Percentiles rank a stretch among this genome's conserved stretches.
These are phyloP conservation scores for Drosophila incognita DNA, from an alignment of 2,888 invertebrate species.

Conservation along the genomic window DNA sequence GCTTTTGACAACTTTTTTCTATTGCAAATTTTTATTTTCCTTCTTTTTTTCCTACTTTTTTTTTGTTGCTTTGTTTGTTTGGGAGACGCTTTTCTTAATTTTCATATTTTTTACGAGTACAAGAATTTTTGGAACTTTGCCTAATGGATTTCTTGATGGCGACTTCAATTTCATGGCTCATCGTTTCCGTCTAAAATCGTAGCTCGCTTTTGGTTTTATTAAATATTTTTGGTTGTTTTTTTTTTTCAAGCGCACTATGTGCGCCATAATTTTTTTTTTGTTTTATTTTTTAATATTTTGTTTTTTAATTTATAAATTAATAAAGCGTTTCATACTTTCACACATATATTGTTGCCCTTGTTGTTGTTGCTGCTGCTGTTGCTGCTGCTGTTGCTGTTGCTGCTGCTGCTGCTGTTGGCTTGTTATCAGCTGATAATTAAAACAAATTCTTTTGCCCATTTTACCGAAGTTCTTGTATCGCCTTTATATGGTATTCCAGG, in stretches of 20 bases:
- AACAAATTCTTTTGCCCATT: constrained; percentile 52
- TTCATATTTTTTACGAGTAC: constrained; percentile 12
- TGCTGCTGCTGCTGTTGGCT: background rate
- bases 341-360: constrained; percentile 46
- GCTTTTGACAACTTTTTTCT: constrained; percentile 8
- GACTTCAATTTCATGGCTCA: constrained; percentile 19
- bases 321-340: constrained; percentile 76
- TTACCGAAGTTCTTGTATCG: constrained; percentile 29
- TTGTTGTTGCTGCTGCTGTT: constrained; percentile 21
- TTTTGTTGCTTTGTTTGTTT: background rate
- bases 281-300: constrained; percentile 48
- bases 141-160: constrained; percentile 14
- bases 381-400: constrained; percentile 17
- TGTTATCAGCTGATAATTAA: constrained; percentile 31
- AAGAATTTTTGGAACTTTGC: constrained; percentile 19
- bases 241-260: constrained; percentile 75
- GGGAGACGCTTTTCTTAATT: constrained; percentile 1
- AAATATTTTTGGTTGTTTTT: constrained; percentile 35
- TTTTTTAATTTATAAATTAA: constrained; percentile 74
- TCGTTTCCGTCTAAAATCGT: constrained; percentile 32
- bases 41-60: background rate
- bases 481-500: constrained; percentile 9
- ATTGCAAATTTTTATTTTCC: constrained; percentile 6
- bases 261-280: constrained; percentile 60
- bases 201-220: constrained; percentile 26